Evolutionary conservation across 1,140 invertebrate species (phyloP), one percentile per base, ranked within the genome.

Genomic region (Hydropsyche tenuis): DNA sequence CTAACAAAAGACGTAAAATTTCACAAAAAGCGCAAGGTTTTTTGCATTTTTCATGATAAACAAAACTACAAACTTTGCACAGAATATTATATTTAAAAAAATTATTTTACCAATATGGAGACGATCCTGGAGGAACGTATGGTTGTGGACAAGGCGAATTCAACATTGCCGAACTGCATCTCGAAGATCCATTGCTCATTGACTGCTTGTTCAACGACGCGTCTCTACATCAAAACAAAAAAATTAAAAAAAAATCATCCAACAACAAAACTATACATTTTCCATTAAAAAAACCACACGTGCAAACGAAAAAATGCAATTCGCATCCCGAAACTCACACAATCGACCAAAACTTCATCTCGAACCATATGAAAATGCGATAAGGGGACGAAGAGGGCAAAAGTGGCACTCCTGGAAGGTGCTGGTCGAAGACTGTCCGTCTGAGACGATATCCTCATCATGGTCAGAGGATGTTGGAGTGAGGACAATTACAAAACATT

Each of bases 71-170:
- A n/a, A n/a, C n/a, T n/a, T n/a, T n/a, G n/a, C n/a, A n/a, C n/a
- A n/a, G n/a, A n/a, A n/a, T n/a, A n/a, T n/a, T n/a, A n/a, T n/a
- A n/a, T n/a, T n/a, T n/a, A n/a, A n/a, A n/a, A 37, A 51, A 51
- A 4, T 62, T 6, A 62, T 4, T 5, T 6, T 68, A 69, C 65
- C 25, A 22, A 23, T 69, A 69, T 66, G 62, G 73, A 12, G 73
- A 56, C 7, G 66, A 45, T 22, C 70, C 62, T 25, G 70, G 76
- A 22, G 77, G 77, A 60, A 78, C 76, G 69, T 78, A 78, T 12
- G 77, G 77, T 12, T 75, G 56, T n/a, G 77, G 77, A 43, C 75
- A 64, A 12, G 77, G 77, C 16, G 77, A 78, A 22, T 78, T 63
- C 45, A 75, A 65, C 64, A 78, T 70, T 1, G 77, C 73, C 46